phyloP scores from a whole-genome alignment of 2,888 invertebrate genomes.

The Hydroisotoma schaefferi region DNA sequence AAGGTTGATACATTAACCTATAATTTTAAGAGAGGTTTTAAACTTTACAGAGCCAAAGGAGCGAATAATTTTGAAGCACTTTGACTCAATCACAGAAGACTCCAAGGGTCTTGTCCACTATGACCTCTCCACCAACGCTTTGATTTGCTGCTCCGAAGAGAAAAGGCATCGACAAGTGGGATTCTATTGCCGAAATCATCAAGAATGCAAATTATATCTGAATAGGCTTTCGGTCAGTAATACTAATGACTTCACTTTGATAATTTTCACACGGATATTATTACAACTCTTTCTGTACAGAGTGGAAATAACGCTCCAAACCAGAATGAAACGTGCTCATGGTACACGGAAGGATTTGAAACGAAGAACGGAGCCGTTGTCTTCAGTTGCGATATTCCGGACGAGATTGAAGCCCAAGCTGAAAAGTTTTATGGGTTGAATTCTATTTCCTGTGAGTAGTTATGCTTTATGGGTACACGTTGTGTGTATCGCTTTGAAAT shows the following conservation, averaged over 20 bases:
- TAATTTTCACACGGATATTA: neutral
- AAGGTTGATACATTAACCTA: too few species aligned
- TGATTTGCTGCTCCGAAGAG: neutral
- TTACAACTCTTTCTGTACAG: neutral
- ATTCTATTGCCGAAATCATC: conserved; percentile 9
- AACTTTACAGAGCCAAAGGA: neutral
- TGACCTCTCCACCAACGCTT: neutral
- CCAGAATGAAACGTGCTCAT: neutral
- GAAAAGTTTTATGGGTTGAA: conserved; percentile 11
- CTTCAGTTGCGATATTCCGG: conserved; percentile 3
- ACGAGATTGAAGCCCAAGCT: conserved; percentile 1
- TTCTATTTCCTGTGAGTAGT: conserved; percentile 8
- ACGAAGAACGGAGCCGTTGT: conserved; percentile 1
- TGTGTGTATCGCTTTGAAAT: too few species aligned
- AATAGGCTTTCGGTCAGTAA: neutral
- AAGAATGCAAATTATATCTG: conserved; percentile 1
- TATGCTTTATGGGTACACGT: too few species aligned
- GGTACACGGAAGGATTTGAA: conserved; percentile 1
- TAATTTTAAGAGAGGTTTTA: neutral
- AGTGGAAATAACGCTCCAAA: neutral
- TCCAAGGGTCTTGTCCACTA: conserved; percentile 2
- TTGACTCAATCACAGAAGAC: neutral
- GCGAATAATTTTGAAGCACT: neutral
- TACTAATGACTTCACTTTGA: neutral
- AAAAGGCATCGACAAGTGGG: neutral